Evolutionary conservation across 2,888 invertebrate species (phyloP).

Genomic region (Phrixothrix hirtus): DNA sequence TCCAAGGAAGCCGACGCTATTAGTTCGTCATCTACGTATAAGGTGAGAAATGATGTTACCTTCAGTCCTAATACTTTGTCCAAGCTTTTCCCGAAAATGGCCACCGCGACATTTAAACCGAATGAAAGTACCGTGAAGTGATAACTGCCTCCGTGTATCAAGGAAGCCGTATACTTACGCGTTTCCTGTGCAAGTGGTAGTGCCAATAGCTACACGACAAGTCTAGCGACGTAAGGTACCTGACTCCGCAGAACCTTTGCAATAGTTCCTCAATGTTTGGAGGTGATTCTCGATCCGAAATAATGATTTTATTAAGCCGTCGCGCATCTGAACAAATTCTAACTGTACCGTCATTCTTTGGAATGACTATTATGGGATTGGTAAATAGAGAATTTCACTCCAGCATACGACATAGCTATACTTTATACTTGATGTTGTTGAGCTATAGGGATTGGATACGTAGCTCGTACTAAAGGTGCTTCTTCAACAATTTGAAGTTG

Average conservation of each 20-base stretch:
- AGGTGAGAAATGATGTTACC: slow-evolving; percentile 20
- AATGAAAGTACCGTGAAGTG: slow-evolving; percentile 32
- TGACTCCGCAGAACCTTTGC: too few species aligned
- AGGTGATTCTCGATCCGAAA: slow-evolving; percentile 21
- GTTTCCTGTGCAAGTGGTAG: too few species aligned
- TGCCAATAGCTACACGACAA: too few species aligned
- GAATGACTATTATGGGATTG: slow-evolving; percentile 11
- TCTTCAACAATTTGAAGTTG: too few species aligned
- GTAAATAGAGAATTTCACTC: slow-evolving; percentile 13
- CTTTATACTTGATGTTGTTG: too few species aligned
- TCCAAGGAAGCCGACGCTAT: too few species aligned
- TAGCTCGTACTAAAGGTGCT: too few species aligned
- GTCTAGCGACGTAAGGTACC: too few species aligned
- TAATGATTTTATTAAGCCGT: slow-evolving; percentile 4
- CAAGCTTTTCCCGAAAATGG: slow-evolving; percentile 25
- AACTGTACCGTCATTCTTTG: slow-evolving; percentile 3
- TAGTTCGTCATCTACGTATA: slow-evolving; percentile 30
- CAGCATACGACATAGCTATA: too few species aligned
- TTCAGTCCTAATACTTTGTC: slow-evolving; percentile 29
- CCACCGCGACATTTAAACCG: slow-evolving; percentile 27
- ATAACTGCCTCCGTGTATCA: too few species aligned
- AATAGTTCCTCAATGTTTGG: not conserved
- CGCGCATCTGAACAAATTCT: slow-evolving; percentile 10
- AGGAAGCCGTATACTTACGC: too few species aligned
- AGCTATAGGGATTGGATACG: too few species aligned